Conservation (phyloP, 1,140 invertebrate genomes). For the Ctenoplectra terminalis region DNA sequence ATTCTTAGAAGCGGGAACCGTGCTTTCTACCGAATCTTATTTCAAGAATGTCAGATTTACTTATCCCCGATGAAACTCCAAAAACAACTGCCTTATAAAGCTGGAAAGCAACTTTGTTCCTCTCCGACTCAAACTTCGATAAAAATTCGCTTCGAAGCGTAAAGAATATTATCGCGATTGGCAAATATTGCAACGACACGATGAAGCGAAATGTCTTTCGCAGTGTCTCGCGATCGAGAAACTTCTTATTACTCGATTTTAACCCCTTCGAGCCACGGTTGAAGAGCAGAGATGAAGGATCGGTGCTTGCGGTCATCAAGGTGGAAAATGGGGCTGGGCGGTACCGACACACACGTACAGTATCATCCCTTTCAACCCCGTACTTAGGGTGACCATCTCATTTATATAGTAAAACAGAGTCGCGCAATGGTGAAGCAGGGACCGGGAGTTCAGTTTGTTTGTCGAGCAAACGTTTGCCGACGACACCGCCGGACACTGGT, state of each 20-base stretch:
- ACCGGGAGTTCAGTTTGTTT: constrained; percentile 81
- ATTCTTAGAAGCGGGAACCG: constrained; percentile 77
- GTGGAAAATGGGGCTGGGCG: constrained; percentile 56
- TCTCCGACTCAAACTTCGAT: no score
- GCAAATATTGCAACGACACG: no score
- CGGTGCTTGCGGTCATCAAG: constrained; percentile 59
- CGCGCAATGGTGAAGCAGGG: constrained; percentile 70
- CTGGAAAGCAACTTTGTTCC: no score
- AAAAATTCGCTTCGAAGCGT: no score
- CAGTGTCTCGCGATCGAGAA: constrained; percentile 11
- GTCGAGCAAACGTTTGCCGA: constrained; percentile 83
- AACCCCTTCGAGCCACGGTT: constrained; percentile 19
- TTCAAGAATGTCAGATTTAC: not conserved
- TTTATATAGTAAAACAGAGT: constrained; percentile 77
- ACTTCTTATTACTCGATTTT: constrained; percentile 52
- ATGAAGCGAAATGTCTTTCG: not conserved
- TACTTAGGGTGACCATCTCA: constrained; percentile 77
- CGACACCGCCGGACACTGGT: constrained; percentile 83
- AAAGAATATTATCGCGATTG: no score
- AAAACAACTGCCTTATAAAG: no score
- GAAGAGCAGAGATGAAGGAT: constrained; percentile 64
- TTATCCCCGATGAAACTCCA: no score
- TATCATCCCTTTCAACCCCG: constrained; percentile 72
- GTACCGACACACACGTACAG: constrained; percentile 65
- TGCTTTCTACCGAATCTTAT: constrained; percentile 54